These are phyloP conservation scores for Danio tinwini DNA, from an alignment of 2,797 vertebrate genomes.

Conservation along the genomic window DNA sequence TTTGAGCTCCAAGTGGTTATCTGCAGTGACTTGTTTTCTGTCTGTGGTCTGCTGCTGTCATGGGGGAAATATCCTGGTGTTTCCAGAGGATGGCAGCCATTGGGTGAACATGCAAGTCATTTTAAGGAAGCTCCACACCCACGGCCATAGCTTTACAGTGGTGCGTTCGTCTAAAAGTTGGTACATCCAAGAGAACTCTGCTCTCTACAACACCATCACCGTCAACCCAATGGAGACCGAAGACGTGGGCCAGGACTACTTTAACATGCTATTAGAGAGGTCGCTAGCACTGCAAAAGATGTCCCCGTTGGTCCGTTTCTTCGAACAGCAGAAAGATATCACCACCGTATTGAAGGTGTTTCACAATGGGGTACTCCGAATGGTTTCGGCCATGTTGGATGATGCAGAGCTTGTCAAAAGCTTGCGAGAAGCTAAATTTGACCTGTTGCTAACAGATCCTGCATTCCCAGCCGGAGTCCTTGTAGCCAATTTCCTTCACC, in stretches of 20 bases:
- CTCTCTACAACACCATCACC: constrained; percentile 56
- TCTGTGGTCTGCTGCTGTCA: constrained; percentile 29
- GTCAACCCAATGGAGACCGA: constrained; percentile 43
- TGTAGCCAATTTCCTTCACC: constrained; percentile 52
- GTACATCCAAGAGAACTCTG: constrained; percentile 58
- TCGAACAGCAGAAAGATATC: constrained; percentile 56
- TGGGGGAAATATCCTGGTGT: constrained; percentile 62
- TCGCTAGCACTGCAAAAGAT: constrained; percentile 49
- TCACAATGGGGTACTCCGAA: constrained; percentile 46
- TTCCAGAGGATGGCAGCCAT: constrained; percentile 66
- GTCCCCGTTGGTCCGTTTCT: constrained; percentile 48
- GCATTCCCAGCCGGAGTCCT: constrained; percentile 53
- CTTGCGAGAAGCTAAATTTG: constrained; percentile 49
- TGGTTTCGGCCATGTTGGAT: constrained; percentile 61
- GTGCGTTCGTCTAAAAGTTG: constrained; percentile 59
- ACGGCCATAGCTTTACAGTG: constrained; percentile 61
- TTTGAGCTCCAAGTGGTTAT: constrained; percentile 28
- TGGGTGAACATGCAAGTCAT: constrained; percentile 69
- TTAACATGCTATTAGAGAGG: constrained; percentile 35
- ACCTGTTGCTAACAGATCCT: constrained; percentile 61
- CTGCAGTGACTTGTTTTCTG: constrained; percentile 38
- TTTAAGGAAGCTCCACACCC: constrained; percentile 56
- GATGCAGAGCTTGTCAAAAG: constrained; percentile 39
- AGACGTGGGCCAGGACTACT: constrained; percentile 20
- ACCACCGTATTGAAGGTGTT: constrained; percentile 35